phyloP scores from a whole-genome alignment of 2,797 vertebrate species.

The Meda fulgida region DNA sequence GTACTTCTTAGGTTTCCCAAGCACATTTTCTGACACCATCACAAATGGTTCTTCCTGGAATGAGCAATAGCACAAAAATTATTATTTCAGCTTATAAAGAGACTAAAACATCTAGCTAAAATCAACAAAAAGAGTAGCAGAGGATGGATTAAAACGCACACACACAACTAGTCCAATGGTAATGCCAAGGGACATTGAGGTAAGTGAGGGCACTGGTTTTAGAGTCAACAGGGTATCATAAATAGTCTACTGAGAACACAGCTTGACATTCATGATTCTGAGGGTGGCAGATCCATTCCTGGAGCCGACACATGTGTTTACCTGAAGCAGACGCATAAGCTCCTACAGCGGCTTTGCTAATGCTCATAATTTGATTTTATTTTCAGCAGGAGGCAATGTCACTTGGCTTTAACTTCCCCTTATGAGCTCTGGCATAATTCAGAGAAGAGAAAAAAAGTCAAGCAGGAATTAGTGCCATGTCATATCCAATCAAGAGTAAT shows the following conservation, averaged over 20 bases:
- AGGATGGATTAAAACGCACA: neutral
- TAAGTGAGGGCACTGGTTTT: slow-evolving; percentile 46
- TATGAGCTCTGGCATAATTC: slow-evolving; percentile 50
- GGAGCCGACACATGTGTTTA: slow-evolving; percentile 21
- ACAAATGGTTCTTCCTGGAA: slow-evolving; percentile 97
- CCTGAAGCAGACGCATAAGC: slow-evolving; percentile 30
- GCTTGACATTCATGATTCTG: slow-evolving; percentile 1
- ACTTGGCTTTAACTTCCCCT: slow-evolving; percentile 45
- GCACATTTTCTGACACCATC: slow-evolving; percentile 98
- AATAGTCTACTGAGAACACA: slow-evolving; percentile 25
- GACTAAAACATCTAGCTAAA: slow-evolving; percentile 9
- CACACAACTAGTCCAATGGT: neutral
- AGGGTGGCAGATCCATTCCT: slow-evolving; percentile 16
- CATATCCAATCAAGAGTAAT: slow-evolving; percentile 53
- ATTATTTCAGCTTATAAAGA: neutral
- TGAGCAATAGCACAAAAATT: slow-evolving; percentile 8
- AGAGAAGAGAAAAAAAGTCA: slow-evolving; percentile 34
- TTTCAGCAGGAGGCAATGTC: slow-evolving; percentile 46
- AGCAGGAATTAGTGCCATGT: slow-evolving; percentile 43
- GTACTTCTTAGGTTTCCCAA: slow-evolving; percentile 98
- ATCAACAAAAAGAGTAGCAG: slow-evolving; percentile 12
- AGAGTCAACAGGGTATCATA: slow-evolving; percentile 53
- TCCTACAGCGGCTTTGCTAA: slow-evolving; percentile 28
- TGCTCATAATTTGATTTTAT: slow-evolving; percentile 45
- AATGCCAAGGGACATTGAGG: slow-evolving; percentile 24